phyloP scores from a whole-genome alignment of 1,140 invertebrate genomes.

The Luehdorfia chinensis region DNA sequence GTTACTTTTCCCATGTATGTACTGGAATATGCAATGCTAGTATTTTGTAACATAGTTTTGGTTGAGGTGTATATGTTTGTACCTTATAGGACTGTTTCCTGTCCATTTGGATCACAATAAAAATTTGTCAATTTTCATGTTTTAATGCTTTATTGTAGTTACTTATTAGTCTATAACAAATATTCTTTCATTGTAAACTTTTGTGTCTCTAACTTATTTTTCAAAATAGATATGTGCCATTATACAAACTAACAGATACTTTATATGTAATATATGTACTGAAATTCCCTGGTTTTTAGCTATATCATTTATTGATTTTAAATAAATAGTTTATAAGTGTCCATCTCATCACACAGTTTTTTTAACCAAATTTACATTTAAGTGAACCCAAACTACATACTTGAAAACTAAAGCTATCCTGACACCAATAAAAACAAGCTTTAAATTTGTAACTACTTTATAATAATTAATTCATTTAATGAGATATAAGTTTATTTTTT shows the following conservation, averaged over 20 bases:
- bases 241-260: constrained; percentile 23
- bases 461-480: constrained; percentile 18
- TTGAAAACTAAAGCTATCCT: not conserved
- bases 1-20: constrained; percentile 25
- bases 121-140: constrained; percentile 54
- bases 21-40: constrained; percentile 36
- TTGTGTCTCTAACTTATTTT: constrained; percentile 42
- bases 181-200: constrained; percentile 36
- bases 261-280: constrained; percentile 5
- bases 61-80: constrained; percentile 48
- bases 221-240: constrained; percentile 44
- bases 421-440: constrained; percentile 20
- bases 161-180: constrained; percentile 33
- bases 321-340: constrained; percentile 6
- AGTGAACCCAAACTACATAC: not conserved
- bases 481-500: constrained; percentile 16
- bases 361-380: not conserved
- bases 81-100: constrained; percentile 76
- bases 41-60: constrained; percentile 34
- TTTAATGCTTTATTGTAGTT: constrained; percentile 45
- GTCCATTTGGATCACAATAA: constrained; percentile 51
- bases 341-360: constrained; percentile 13
- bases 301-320: not conserved
- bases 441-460: constrained; percentile 15
- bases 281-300: not conserved